Conservation (phyloP, 2,113 vertebrate species). For the Ellobius talpinus region DNA sequence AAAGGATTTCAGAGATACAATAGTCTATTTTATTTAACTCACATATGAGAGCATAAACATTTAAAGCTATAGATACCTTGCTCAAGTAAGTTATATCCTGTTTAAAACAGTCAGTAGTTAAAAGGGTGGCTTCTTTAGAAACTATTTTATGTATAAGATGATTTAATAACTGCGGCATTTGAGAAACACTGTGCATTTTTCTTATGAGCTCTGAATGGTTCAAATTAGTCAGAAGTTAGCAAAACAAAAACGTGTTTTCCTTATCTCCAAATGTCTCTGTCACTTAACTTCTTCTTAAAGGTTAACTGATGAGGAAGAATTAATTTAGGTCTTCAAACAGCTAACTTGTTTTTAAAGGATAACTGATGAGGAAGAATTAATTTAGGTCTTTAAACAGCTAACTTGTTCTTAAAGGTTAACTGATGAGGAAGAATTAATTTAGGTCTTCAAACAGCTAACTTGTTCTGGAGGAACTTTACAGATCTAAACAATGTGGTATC, state of each 20-base stretch:
- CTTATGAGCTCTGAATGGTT: conserved; percentile 41
- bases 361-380: not conserved
- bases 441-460: not conserved
- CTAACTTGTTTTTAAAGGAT: not conserved
- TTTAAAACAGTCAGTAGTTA: not conserved
- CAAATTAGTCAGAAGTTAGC: conserved; percentile 25
- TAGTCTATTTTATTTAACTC: not conserved
- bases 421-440: not conserved
- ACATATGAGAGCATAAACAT: conserved; percentile 37
- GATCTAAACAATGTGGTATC: not conserved
- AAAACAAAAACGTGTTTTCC: conserved; percentile 39
- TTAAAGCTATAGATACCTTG: conserved; percentile 29
- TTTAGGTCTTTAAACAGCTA: not conserved
- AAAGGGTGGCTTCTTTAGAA: conserved; percentile 38
- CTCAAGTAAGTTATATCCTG: not conserved
- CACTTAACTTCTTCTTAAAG: not conserved
- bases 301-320: not conserved
- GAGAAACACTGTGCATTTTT: conserved; percentile 67
- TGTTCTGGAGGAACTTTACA: not conserved
- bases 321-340: not conserved
- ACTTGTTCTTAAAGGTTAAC: not conserved
- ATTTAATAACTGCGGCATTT: conserved; percentile 58
- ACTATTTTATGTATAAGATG: conserved; percentile 35
- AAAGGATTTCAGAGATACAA: conserved; percentile 38
- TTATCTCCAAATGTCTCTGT: conserved; percentile 42